Percentiles rank a stretch among this genome's conserved stretches.
phyloP scores from a whole-genome alignment of 1,140 invertebrate species.

The Phymastichus coffea region DNA sequence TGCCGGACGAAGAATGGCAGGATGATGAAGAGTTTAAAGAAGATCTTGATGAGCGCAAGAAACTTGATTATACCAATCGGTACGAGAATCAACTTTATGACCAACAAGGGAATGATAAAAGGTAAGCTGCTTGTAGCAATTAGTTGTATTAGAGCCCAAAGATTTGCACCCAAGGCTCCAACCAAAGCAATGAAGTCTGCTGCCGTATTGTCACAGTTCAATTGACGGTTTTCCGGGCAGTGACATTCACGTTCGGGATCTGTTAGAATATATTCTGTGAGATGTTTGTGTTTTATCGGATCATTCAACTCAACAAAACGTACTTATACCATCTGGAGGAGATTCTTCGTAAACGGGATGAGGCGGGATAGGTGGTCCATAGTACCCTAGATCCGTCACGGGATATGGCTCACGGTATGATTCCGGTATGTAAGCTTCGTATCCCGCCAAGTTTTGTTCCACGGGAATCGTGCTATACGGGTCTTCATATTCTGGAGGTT shows the following conservation, averaged over 20 bases:
- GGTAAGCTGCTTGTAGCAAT: slow-evolving; percentile 27
- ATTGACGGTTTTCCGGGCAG: background rate
- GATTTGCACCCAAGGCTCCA: slow-evolving; percentile 15
- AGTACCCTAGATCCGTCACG: slow-evolving; percentile 1
- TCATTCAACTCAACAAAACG: no score
- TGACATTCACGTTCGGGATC: slow-evolving; percentile 1
- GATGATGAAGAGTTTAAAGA: slow-evolving; percentile 37
- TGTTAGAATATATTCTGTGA: no score
- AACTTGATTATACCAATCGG: slow-evolving; percentile 41
- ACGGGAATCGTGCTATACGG: slow-evolving; percentile 3
- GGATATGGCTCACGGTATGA: background rate
- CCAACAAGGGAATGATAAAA: slow-evolving; percentile 35
- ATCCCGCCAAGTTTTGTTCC: background rate
- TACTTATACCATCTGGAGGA: no score
- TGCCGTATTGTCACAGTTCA: background rate
- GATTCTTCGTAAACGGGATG: background rate
- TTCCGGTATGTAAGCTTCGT: background rate
- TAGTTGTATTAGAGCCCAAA: slow-evolving; percentile 34
- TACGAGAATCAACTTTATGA: slow-evolving; percentile 34
- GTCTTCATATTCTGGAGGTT: background rate
- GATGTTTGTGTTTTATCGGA: no score
- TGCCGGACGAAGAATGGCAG: slow-evolving; percentile 37
- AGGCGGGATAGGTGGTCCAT: background rate
- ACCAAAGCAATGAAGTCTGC: background rate
- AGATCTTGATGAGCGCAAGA: slow-evolving; percentile 35